These are phyloP conservation scores for Cromileptes altivelis DNA, from an alignment of 2,113 vertebrate species.

Conservation along the genomic window DNA sequence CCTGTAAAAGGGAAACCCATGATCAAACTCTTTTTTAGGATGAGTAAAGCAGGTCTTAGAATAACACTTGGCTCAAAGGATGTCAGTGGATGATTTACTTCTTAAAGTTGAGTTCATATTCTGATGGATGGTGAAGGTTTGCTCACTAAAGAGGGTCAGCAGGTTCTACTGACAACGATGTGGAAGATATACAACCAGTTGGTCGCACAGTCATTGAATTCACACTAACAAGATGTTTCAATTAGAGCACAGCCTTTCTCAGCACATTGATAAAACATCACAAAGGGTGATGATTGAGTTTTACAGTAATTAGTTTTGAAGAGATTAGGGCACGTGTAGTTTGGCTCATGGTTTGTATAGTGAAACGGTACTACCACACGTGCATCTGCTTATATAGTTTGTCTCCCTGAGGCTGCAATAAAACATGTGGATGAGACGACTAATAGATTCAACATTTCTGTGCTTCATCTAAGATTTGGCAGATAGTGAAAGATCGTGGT, in stretches of 20 bases:
- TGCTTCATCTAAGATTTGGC: slow-evolving; percentile 14
- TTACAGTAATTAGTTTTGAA: not conserved
- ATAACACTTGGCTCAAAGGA: slow-evolving; percentile 24
- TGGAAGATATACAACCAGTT: not conserved
- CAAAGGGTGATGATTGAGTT: not conserved
- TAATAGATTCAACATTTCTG: slow-evolving; percentile 36
- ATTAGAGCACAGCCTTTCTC: not conserved
- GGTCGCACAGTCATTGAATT: not conserved
- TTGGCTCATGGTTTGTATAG: not conserved
- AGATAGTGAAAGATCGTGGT: not conserved
- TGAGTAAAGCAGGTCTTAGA: slow-evolving; percentile 43
- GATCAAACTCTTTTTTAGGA: slow-evolving; percentile 31
- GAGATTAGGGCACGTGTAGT: not conserved
- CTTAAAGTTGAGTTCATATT: slow-evolving; percentile 28
- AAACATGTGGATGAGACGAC: slow-evolving; percentile 1
- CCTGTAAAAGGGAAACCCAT: slow-evolving; percentile 6
- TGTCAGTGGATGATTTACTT: not conserved
- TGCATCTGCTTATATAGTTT: slow-evolving; percentile 33
- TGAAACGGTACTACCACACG: not conserved
- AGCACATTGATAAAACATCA: not conserved
- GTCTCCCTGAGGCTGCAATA: not conserved
- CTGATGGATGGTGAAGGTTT: slow-evolving; percentile 12
- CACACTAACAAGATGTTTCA: not conserved
- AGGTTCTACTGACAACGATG: slow-evolving; percentile 8
- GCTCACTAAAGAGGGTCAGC: slow-evolving; percentile 11